Base-by-base conservation (phyloP, 2,113 vertebrate species). In the Meriones unguiculatus region DNA sequence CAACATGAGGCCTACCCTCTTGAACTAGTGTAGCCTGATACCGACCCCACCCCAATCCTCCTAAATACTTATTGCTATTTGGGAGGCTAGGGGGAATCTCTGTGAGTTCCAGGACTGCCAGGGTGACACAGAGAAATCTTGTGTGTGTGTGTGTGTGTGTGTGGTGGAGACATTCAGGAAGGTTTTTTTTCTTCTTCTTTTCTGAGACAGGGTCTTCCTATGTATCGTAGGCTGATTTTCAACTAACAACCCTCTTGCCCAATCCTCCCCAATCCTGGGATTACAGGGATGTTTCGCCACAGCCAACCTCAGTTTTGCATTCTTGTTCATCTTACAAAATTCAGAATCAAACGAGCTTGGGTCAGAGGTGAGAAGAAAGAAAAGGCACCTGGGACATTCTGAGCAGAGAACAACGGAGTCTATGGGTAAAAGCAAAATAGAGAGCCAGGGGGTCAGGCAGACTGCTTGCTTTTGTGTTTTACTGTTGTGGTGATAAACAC, bases 301-400 rank as follows among this genome's bases (percentile, higher is more conserved):
- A 28, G 28, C 84, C 41, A 22, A 69, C 65, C 32, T 52, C 38
- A 46, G 25, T 80, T 88, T 96, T 85, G 17, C 7, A 41, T 85
- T 97, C 87, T 93, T 97, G n/a, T 22, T 93, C 80, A 75, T 28
- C 88, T 96, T 70, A 95, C 32, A n/a, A 80, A 87, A 91, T 38
- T 24, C 85, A 52, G 59, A 87, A 87, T 90, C 67, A 89, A 84
- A 96, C 38, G 62, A 93, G 89, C 73, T 81, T 87, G 62, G 35
- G 12, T 18, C 18, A 41, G 76, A 50, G 50, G 7, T 46, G 64
- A 67, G 38, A 94, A 46, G 72, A 30, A 65, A 86, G n/a, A 72
- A 75, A 88, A 46, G 73, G 38, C 30, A 95, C 18, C 6, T 77
- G 32, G 59, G 67, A 91, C 22, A 84, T 30, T 87, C 24, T 30